Conservation (phyloP, 53 echinoderm and acorn worm genomes). For the Luidia sarsii region DNA sequence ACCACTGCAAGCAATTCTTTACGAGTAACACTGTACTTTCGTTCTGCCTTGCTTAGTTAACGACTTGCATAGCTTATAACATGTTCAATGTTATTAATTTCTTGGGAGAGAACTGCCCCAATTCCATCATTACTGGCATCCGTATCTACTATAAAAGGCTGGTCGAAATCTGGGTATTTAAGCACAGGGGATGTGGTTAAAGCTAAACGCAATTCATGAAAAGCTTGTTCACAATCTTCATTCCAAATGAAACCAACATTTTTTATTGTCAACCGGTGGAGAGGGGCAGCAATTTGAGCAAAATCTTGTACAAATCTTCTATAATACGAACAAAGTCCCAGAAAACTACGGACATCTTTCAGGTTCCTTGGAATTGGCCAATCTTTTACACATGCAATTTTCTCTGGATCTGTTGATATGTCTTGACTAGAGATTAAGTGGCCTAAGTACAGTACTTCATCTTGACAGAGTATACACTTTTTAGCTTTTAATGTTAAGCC, state of each 20-base stretch:
- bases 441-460: constrained; percentile 3
- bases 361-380: constrained; percentile 17
- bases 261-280: neutral
- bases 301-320: constrained; percentile 16
- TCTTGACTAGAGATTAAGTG: constrained; percentile 30
- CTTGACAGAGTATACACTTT: constrained; percentile 13
- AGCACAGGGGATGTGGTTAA: constrained; percentile 7
- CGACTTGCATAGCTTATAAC: constrained; percentile 25
- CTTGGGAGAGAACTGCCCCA: constrained; percentile 32
- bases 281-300: constrained; percentile 16
- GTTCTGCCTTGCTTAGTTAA: neutral
- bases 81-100: neutral
- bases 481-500: constrained; percentile 33
- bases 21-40: constrained; percentile 21
- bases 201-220: neutral
- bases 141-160: constrained; percentile 11
- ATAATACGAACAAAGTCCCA: constrained; percentile 34
- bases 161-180: neutral
- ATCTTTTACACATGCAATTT: constrained; percentile 31
- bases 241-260: neutral
- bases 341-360: constrained; percentile 27
- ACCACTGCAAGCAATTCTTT: constrained; percentile 25
- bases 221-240: too few species aligned
- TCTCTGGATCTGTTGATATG: constrained; percentile 29
- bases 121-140: constrained; percentile 24